Evolutionary conservation across 2,888 invertebrate species (phyloP), one percentile per base, ranked within the genome.

Genomic region (Eumerus sabulonum): DNA sequence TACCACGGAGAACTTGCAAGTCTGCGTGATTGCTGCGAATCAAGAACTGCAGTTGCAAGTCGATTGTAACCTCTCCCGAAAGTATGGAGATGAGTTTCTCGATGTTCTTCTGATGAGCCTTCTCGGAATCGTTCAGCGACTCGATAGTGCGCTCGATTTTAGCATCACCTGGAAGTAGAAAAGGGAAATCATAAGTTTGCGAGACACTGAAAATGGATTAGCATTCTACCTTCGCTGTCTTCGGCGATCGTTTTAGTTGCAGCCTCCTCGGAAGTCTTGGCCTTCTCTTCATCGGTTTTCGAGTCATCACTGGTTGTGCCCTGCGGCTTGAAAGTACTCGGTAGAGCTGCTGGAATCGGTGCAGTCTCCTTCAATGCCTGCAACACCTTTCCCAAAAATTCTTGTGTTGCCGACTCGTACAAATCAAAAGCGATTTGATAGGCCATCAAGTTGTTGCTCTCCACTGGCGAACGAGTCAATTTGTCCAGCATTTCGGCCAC

Each of bases 371-470:
- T 92, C 7, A 98, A 90, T 14, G 96, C 95, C 86, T 95, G 94
- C 82, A 97, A 89, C 9, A 98, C 96, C 83, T 95, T 92, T 9
- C 94, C 95, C 57, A 99, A 91, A 88, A 98, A 98, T 87, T 99
- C 98, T 89, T 99, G 99, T 1, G 98, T 98, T 0, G 99, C 99
- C 45, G 98, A 98, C 88, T 99, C 99, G 87, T 99, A 99, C 84
- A 99, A 92, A 91, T 99, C 99, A 90, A 99, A 99, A 0, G 94
- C 98, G 85, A 99, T 98, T 90, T 99, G 99, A 90, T 98, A 99
- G 0, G 98, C 98, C 96, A 99, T 98, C 44, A 99, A 90, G 71
- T 95, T 94, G 82, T 93, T 94, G 81, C 96, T 94, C 85, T 93
- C 93, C 0, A 87, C 84, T 12, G 91, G 89, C 1, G 95, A 95